phyloP scores from a whole-genome alignment of 2,888 invertebrate species.

The Drosophila mercatorum region DNA sequence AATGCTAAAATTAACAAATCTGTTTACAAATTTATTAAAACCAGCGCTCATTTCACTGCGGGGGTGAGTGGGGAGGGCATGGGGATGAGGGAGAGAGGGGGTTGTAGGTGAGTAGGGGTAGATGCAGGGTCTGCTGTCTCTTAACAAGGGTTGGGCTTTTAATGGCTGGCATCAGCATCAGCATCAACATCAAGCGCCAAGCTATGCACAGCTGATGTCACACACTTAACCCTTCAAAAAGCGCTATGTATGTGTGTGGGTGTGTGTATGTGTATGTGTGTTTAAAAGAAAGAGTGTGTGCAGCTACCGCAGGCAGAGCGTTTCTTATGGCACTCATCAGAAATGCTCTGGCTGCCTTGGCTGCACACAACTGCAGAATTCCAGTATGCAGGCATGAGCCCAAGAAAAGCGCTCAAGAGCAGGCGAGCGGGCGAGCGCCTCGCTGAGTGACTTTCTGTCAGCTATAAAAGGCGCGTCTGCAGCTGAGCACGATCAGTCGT shows the following conservation, averaged over 20 bases:
- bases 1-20: conserved; percentile 85
- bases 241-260: background rate
- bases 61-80: background rate
- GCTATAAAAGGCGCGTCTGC: background rate
- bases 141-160: conserved; percentile 41
- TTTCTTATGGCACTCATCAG: too few relatives aligned
- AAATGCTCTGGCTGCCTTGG: background rate
- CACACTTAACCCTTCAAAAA: conserved; percentile 41
- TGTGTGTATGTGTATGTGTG: background rate
- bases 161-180: conserved; percentile 46
- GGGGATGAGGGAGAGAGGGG: too few relatives aligned
- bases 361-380: conserved; percentile 2
- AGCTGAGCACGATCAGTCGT: background rate
- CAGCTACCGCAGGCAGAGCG: too few relatives aligned
- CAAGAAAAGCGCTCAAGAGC: background rate
- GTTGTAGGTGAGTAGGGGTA: background rate
- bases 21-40: conserved; percentile 85
- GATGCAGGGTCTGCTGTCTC: background rate
- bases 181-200: conserved; percentile 29
- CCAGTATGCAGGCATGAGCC: background rate
- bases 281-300: too few relatives aligned
- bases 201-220: conserved; percentile 46
- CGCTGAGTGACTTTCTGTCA: background rate
- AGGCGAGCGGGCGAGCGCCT: background rate
- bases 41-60: conserved; percentile 70